Percentiles rank a stretch among this genome's conserved stretches.
These are phyloP conservation scores for Campylomormyrus tamandua DNA, from an alignment of 2,113 vertebrate species.

Conservation along the genomic window DNA sequence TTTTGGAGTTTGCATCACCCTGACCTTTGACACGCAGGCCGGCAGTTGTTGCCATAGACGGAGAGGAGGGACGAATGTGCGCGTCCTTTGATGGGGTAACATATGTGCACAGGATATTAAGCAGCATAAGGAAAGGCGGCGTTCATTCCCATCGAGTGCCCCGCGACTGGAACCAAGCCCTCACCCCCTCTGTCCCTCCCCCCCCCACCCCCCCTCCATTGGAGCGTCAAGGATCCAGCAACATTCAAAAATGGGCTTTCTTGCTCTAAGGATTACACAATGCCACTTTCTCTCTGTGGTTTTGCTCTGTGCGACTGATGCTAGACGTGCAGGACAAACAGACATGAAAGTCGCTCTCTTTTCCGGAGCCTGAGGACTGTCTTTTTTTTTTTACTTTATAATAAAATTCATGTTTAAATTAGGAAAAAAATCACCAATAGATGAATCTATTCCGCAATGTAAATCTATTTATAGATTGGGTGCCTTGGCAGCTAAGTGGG, in stretches of 20 bases:
- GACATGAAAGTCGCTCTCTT: background rate
- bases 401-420: background rate
- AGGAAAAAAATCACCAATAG: background rate
- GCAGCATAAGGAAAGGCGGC: constrained; percentile 49
- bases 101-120: constrained; percentile 53
- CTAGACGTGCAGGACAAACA: background rate
- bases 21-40: constrained; percentile 37
- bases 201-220: constrained; percentile 41
- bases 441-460: background rate
- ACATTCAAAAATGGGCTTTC: constrained; percentile 27
- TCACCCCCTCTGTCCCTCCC: constrained; percentile 35
- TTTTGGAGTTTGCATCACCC: constrained; percentile 49
- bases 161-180: constrained; percentile 48
- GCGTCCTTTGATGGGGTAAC: constrained; percentile 44
- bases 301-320: background rate
- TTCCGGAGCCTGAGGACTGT: background rate
- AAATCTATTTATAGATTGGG: background rate
- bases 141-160: constrained; percentile 45
- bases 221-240: constrained; percentile 35
- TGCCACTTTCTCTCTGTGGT: constrained; percentile 27
- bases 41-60: constrained; percentile 25
- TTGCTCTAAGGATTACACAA: constrained; percentile 7
- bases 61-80: constrained; percentile 23
- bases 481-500: background rate
- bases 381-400: background rate